These are phyloP conservation scores for Therioaphis trifolii DNA, from an alignment of 2,888 invertebrate species.

Conservation along the genomic window DNA sequence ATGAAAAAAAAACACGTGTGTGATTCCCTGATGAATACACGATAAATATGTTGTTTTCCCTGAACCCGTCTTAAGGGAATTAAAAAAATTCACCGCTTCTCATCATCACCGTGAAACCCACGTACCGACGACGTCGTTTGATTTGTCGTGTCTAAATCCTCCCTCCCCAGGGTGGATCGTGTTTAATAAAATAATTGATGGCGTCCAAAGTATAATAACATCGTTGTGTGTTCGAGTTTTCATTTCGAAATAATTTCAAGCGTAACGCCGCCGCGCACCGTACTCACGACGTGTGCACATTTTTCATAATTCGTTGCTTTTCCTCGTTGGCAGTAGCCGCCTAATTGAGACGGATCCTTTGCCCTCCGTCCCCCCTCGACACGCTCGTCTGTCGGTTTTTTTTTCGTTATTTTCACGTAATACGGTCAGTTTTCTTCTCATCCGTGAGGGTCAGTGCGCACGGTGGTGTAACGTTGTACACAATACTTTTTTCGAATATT, in stretches of 20 bases:
- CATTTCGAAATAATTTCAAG: neutral
- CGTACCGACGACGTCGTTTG: too few species aligned
- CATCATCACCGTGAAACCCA: too few species aligned
- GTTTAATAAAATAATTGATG: neutral
- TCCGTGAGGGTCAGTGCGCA: neutral
- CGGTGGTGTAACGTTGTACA: too few species aligned
- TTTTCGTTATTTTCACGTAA: neutral
- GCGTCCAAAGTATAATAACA: too few species aligned
- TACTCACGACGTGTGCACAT: neutral
- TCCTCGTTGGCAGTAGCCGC: neutral
- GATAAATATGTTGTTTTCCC: too few species aligned
- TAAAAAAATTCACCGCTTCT: too few species aligned
- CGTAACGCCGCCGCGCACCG: neutral
- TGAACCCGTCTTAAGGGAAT: too few species aligned
- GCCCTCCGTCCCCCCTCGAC: neutral
- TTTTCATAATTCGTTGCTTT: slow-evolving; percentile 44
- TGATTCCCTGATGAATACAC: too few species aligned
- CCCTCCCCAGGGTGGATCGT: neutral
- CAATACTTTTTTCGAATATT: neutral
- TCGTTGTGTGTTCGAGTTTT: too few species aligned
- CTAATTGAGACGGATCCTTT: slow-evolving; percentile 40
- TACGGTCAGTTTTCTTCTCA: neutral
- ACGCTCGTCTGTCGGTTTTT: too few species aligned
- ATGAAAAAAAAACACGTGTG: too few species aligned
- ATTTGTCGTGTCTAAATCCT: too few species aligned